phyloP scores from a whole-genome alignment of 2,888 invertebrate species.

The Parnassius orleans region DNA sequence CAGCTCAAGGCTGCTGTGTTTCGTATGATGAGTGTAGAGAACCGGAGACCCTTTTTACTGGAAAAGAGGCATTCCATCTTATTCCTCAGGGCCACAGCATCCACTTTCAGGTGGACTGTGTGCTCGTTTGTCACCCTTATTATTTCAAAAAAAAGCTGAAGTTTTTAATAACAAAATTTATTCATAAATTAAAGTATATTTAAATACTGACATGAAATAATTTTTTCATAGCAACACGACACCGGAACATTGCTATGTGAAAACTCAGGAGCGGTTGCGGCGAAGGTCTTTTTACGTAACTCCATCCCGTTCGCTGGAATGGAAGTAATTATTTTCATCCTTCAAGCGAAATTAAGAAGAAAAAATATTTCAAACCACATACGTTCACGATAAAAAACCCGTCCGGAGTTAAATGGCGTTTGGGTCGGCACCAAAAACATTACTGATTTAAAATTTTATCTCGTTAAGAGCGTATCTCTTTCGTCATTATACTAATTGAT shows the following conservation, averaged over 20 bases:
- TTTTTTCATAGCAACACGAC: conserved; percentile 47
- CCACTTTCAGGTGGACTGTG: too few species aligned
- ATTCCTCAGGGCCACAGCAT: too few species aligned
- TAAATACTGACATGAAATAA: conserved; percentile 7
- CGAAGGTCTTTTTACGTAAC: conserved; percentile 57
- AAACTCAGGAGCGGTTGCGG: conserved; percentile 40
- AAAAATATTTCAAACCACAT: conserved; percentile 12
- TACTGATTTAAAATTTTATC: conserved; percentile 17
- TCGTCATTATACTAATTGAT: conserved; percentile 20
- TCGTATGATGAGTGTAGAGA: too few species aligned
- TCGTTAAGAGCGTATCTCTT: conserved; percentile 14
- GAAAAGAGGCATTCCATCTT: too few species aligned
- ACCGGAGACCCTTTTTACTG: too few species aligned
- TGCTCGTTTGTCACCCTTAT: too few species aligned
- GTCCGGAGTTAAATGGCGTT: conserved; percentile 15
- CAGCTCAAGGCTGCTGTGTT: too few species aligned
- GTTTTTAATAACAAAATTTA: neutral
- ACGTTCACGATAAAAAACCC: conserved; percentile 8
- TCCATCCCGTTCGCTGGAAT: conserved; percentile 48
- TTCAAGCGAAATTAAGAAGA: conserved; percentile 30
- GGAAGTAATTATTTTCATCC: conserved; percentile 64
- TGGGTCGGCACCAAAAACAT: conserved; percentile 26
- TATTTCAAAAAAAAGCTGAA: too few species aligned
- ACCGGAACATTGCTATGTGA: conserved; percentile 59
- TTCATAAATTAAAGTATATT: neutral